Conservation (phyloP, 2,888 invertebrate genomes). For the Erynnis tages region DNA sequence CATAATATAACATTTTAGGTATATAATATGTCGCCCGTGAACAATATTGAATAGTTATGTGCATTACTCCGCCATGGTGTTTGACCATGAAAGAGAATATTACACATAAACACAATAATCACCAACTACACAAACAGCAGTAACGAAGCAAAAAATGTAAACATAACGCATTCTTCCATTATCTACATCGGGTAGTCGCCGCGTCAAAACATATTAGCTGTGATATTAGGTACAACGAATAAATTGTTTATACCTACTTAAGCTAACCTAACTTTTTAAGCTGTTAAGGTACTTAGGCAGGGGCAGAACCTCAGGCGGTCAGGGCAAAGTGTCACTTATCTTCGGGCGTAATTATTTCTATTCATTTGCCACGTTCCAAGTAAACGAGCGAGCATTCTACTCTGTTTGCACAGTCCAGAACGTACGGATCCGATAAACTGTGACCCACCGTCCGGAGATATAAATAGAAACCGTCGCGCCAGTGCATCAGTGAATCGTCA, state of each 20-base stretch:
- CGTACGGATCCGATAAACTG: conserved; percentile 52
- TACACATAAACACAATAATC: not conserved
- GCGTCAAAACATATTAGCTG: not conserved
- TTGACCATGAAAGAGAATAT: not conserved
- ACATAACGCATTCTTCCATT: not conserved
- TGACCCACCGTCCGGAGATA: conserved; percentile 44
- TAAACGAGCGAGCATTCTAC: conserved; percentile 11
- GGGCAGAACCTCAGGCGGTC: not conserved
- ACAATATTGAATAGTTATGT: no score
- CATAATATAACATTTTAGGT: no score
- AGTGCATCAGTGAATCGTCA: conserved; percentile 12
- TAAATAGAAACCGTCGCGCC: conserved; percentile 37
- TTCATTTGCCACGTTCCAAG: conserved; percentile 20
- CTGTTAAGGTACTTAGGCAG: not conserved
- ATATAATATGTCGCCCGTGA: no score
- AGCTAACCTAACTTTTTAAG: not conserved
- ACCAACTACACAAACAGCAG: not conserved
- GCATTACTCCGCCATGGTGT: not conserved
- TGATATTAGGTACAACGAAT: not conserved
- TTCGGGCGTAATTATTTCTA: conserved; percentile 1
- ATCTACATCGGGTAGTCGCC: not conserved
- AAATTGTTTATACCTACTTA: not conserved
- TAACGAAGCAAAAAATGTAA: not conserved
- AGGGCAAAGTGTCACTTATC: not conserved
- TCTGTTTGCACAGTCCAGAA: conserved; percentile 44